Base-by-base conservation (phyloP, 2,888 invertebrate genomes). In the Clanis bilineata region DNA sequence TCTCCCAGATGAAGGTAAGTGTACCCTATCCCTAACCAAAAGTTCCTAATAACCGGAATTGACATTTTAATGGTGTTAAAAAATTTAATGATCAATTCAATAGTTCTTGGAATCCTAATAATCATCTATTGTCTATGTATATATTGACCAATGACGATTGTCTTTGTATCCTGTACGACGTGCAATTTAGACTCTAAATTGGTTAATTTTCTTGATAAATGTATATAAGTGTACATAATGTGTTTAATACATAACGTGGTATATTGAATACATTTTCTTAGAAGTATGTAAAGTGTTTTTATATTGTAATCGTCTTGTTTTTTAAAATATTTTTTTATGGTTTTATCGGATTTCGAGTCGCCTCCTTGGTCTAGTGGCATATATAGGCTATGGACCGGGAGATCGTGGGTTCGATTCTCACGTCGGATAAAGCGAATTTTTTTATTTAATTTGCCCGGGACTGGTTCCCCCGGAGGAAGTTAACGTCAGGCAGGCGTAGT, bases 141-240 rank as follows among this genome's bases (percentile, higher is more conserved):
- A 65, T 63, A 64, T 61, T 62, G 32, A 65, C 82, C 79, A 77
- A 80, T 78, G 68, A 73, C 71, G 68, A 60, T 57, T 32, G 60
- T 60, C 59, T 59, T 43, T 7, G 63, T 69, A 77, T 83, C 82
- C 83, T 82, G 83, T 63, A 63, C 39, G 62, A 66, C 62, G 67
- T 63, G 67, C 74, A 68, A 71, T 73, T 64, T 58, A 57, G 83
- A 71, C 61, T 85, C 65, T 67, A 84, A 85, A 85, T 85, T 67
- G 77, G 67, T 77, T 80, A 69, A 85, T 85, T 85, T 58, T 22
- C 45, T 39, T 39, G 3, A 38, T 47, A 58, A 28, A 58, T 58
- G 18, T 51, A 15, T 12, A n/a, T 56, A 25, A 56, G 36, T 25
- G 45, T 60, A 60, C 56, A 59, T 57, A 59, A 57, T 47, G 18